Percentiles rank a stretch among this genome's conserved stretches.
phyloP scores from a whole-genome alignment of 1,140 invertebrate species.

The Saccostrea echinata region DNA sequence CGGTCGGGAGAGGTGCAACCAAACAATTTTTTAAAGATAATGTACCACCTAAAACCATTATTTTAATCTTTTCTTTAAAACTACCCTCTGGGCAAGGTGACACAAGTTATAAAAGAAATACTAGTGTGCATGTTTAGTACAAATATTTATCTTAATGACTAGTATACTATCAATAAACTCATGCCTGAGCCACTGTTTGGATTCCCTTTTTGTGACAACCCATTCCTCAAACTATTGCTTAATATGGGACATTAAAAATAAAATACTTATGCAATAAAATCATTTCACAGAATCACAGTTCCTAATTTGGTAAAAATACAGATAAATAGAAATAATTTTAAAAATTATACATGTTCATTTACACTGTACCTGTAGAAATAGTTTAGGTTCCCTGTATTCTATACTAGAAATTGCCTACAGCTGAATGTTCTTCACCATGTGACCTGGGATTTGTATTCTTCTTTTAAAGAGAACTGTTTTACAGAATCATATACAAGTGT shows the following conservation, averaged over 20 bases:
- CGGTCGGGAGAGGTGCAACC: too few species aligned
- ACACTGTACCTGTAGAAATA: neutral
- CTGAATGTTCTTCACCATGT: constrained; percentile 4
- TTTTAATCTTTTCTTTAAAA: too few species aligned
- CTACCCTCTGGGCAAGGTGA: too few species aligned
- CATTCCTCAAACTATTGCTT: too few species aligned
- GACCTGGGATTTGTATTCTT: constrained; percentile 1
- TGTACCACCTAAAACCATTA: too few species aligned
- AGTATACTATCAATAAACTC: too few species aligned
- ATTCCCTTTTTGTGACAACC: too few species aligned
- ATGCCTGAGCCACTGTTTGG: too few species aligned
- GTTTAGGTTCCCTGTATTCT: neutral
- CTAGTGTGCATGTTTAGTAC: too few species aligned
- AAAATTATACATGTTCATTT: neutral
- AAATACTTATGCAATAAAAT: neutral
- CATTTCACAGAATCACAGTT: neutral
- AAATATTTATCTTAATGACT: too few species aligned
- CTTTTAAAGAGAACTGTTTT: constrained; percentile 12
- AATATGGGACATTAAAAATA: neutral
- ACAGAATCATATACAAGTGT: neutral
- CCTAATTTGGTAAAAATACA: neutral
- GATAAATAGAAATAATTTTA: neutral
- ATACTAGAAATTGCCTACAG: neutral
- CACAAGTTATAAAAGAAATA: too few species aligned
- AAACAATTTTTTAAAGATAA: too few species aligned